phyloP scores from a whole-genome alignment of 2,888 invertebrate species.

The Dryadula phaetusa region DNA sequence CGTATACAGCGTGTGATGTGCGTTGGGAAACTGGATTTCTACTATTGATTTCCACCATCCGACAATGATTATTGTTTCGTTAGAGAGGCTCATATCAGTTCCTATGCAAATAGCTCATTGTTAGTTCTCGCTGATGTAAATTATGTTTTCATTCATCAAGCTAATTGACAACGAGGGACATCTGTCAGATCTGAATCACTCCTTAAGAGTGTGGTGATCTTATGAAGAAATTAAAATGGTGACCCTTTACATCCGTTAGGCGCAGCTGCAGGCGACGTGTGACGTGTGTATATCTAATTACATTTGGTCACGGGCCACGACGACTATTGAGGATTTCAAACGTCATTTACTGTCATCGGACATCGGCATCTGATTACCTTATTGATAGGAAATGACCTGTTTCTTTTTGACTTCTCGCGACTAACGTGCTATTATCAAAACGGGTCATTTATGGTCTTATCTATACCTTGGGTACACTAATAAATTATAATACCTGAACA shows the following conservation, averaged over 20 bases:
- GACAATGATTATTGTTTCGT: slow-evolving; percentile 77
- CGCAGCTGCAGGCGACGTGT: slow-evolving; percentile 71
- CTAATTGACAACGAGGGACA: slow-evolving; percentile 76
- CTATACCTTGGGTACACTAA: slow-evolving; percentile 24
- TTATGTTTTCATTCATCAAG: slow-evolving; percentile 77
- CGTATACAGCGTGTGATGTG: slow-evolving; percentile 53
- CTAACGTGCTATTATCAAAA: slow-evolving; percentile 39
- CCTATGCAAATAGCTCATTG: slow-evolving; percentile 77
- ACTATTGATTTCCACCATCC: slow-evolving; percentile 70
- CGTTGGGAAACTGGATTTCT: slow-evolving; percentile 77
- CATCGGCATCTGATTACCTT: slow-evolving; percentile 45
- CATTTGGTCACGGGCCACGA: slow-evolving; percentile 55
- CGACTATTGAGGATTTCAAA: slow-evolving; percentile 34
- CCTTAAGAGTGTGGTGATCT: slow-evolving; percentile 71
- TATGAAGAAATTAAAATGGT: slow-evolving; percentile 74
- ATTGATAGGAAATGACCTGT: slow-evolving; percentile 48
- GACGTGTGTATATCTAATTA: slow-evolving; percentile 70
- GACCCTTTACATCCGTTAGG: slow-evolving; percentile 79
- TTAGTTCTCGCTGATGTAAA: slow-evolving; percentile 69
- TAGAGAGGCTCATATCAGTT: slow-evolving; percentile 59
- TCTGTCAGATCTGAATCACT: slow-evolving; percentile 82
- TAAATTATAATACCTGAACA: slow-evolving; percentile 2
- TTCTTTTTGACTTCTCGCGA: slow-evolving; percentile 41
- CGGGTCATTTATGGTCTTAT: slow-evolving; percentile 37
- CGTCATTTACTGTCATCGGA: slow-evolving; percentile 35